These are phyloP conservation scores for Clostera curtula DNA, from an alignment of 2,888 invertebrate species.

Conservation along the genomic window DNA sequence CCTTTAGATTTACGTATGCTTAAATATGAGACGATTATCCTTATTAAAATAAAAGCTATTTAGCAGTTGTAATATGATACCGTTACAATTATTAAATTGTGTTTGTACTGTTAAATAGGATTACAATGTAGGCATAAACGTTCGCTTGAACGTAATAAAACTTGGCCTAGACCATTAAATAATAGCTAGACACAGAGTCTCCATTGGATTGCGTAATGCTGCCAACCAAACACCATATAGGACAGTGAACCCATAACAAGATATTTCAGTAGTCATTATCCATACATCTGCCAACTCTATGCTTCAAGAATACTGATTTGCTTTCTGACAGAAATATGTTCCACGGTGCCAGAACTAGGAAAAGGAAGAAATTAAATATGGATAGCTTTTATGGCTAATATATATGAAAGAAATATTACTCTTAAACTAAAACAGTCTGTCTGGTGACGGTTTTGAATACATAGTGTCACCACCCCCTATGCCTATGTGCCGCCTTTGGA, in stretches of 20 bases:
- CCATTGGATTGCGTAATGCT: slow-evolving; percentile 34
- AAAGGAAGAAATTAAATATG: background rate
- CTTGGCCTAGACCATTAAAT: slow-evolving; percentile 18
- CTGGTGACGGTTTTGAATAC: no score
- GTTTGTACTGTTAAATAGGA: no score
- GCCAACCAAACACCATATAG: slow-evolving; percentile 31
- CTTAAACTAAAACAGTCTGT: no score
- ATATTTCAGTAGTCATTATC: slow-evolving; percentile 16
- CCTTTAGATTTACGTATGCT: no score
- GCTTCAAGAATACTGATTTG: slow-evolving; percentile 10
- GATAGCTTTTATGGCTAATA: background rate
- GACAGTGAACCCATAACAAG: slow-evolving; percentile 40
- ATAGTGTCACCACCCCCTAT: no score
- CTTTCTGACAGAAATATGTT: slow-evolving; percentile 5
- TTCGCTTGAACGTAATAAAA: slow-evolving; percentile 17
- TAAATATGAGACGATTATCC: no score
- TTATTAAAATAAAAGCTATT: no score
- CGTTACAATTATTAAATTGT: no score
- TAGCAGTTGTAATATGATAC: no score
- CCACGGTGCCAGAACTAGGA: slow-evolving; percentile 1
- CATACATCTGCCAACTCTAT: slow-evolving; percentile 23
- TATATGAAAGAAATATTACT: no score
- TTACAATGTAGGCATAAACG: no score
- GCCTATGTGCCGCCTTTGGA: no score
- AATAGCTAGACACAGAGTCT: slow-evolving; percentile 45